These are phyloP conservation scores for Rhea americana DNA, from an alignment of 2,113 vertebrate genomes.

Conservation along the genomic window DNA sequence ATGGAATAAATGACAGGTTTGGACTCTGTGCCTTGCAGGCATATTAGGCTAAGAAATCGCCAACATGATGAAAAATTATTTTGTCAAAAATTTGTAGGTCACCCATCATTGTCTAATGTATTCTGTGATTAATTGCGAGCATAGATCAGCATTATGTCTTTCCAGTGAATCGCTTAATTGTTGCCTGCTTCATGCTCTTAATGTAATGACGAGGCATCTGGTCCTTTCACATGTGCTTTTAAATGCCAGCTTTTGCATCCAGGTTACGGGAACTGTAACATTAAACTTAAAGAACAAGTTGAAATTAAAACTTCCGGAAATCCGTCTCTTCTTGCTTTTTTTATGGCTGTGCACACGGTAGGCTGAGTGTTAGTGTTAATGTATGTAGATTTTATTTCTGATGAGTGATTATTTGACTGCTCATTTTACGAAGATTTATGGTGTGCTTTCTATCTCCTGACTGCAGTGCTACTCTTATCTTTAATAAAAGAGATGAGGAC, in stretches of 20 bases:
- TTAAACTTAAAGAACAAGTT: slow-evolving; percentile 80
- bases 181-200: slow-evolving; percentile 94
- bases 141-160: slow-evolving; percentile 99
- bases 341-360: slow-evolving; percentile 79
- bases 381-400: slow-evolving; percentile 99
- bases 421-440: slow-evolving; percentile 99
- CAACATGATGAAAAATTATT: slow-evolving; percentile 98
- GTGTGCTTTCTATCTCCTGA: slow-evolving; percentile 98
- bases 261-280: slow-evolving; percentile 80
- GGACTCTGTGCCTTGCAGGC: slow-evolving; percentile 94
- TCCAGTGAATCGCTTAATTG: slow-evolving; percentile 97
- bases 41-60: slow-evolving; percentile 97
- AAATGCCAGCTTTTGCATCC: slow-evolving; percentile 85
- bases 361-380: slow-evolving; percentile 93
- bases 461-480: slow-evolving; percentile 99
- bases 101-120: slow-evolving; percentile 98
- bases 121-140: slow-evolving; percentile 97
- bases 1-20: slow-evolving; percentile 98
- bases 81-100: slow-evolving; percentile 96
- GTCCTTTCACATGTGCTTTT: slow-evolving; percentile 88
- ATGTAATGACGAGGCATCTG: slow-evolving; percentile 94
- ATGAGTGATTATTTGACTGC: slow-evolving; percentile 99
- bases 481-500: slow-evolving; percentile 99
- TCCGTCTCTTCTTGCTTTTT: slow-evolving; percentile 68
- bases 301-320: slow-evolving; percentile 82